Evolutionary conservation across 2,113 vertebrate species (phyloP).

Genomic region (Mus pahari): DNA sequence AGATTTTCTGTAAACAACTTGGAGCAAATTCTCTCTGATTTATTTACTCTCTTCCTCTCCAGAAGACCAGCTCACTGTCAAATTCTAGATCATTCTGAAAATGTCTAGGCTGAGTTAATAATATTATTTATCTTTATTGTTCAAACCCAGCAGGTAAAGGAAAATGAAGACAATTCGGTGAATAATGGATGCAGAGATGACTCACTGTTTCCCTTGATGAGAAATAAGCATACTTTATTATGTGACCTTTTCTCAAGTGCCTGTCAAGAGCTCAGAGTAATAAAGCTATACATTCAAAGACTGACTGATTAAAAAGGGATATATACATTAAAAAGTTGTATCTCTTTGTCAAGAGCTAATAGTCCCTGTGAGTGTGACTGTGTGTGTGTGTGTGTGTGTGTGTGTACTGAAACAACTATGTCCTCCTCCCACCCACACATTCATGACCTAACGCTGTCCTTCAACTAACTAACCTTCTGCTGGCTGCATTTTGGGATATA

Average conservation of each 20-base stretch:
- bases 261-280: constrained; percentile 88
- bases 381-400: not conserved
- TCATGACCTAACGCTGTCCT: not conserved
- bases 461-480: fast-evolving
- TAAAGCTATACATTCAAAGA: constrained; percentile 86
- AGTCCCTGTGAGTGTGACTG: not conserved
- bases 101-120: constrained; percentile 81
- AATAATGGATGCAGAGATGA: constrained; percentile 88
- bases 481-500: constrained; percentile 45
- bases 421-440: not conserved
- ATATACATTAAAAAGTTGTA: constrained; percentile 66
- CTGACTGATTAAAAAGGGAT: constrained; percentile 79
- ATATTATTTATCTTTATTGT: constrained; percentile 87
- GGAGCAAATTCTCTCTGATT: constrained; percentile 60
- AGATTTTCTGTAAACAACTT: constrained; percentile 40
- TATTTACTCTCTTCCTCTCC: constrained; percentile 36
- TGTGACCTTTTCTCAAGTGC: constrained; percentile 87
- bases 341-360: constrained; percentile 80
- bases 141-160: constrained; percentile 85
- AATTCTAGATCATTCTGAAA: constrained; percentile 82
- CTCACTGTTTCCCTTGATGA: constrained; percentile 88
- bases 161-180: constrained; percentile 90
- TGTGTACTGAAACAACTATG: not conserved
- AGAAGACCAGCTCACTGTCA: constrained; percentile 76
- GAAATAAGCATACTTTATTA: constrained; percentile 89